A percentile compares a stretch with the other conserved stretches of the same genome.
phyloP scores from a whole-genome alignment of 1,140 invertebrate genomes.

The Octopus bimaculoides region DNA sequence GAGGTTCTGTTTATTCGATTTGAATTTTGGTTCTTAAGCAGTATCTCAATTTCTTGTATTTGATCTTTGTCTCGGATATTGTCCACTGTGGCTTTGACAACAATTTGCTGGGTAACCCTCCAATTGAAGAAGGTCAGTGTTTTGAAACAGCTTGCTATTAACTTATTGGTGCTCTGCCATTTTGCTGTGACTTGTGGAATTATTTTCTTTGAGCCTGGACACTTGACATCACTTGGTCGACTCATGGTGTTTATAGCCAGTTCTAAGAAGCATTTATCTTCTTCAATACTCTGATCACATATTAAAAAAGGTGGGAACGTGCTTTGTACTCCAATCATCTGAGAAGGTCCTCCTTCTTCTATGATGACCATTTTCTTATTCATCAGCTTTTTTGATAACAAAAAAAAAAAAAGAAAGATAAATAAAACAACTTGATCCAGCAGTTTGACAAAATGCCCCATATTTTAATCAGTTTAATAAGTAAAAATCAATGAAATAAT shows the following conservation, averaged over 20 bases:
- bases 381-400: no score
- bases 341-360: background rate
- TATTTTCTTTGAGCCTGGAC: constrained; percentile 10
- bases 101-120: constrained; percentile 19
- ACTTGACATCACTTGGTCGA: background rate
- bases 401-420: no score
- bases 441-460: no score
- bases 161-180: constrained; percentile 11
- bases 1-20: no score
- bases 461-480: no score
- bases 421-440: no score
- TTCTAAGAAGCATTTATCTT: background rate
- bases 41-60: background rate
- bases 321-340: constrained; percentile 11
- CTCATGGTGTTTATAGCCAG: background rate
- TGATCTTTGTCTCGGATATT: constrained; percentile 33
- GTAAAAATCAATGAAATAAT: no score
- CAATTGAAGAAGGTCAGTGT: constrained; percentile 24
- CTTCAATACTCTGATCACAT: constrained; percentile 3
- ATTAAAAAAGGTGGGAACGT: constrained; percentile 21
- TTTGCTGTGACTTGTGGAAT: constrained; percentile 29
- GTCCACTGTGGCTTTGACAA: constrained; percentile 31
- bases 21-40: no score
- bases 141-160: constrained; percentile 17
- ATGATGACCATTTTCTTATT: background rate